Evolutionary conservation across 1,140 invertebrate genomes (phyloP), one percentile per base, ranked within the genome.

Genomic region (Xylocopa sonorina): DNA sequence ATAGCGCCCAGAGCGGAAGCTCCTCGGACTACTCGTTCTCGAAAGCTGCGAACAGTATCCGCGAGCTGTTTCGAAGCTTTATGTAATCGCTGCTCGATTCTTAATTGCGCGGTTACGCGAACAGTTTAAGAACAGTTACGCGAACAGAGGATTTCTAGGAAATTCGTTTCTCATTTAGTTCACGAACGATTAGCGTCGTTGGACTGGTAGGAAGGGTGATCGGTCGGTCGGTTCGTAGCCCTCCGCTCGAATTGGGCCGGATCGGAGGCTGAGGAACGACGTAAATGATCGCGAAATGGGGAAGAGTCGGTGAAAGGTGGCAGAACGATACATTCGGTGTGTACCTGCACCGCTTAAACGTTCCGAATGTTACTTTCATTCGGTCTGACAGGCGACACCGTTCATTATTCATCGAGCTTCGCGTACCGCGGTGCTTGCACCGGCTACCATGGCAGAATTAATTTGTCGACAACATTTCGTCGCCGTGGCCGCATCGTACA

Each of bases 331-430:
- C 62, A 53, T 32, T 7, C 29, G 21, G 32, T n/a, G 53, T 60
- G 51, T 57, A 50, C 32, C 66, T 38, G 18, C 53, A 53, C 21
- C 29, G 53, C 68, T 75, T 80, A 81, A 74, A 78, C 78, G 75
- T 85, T 84, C 74, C 74, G 76, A 71, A 85, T 73, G 66, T 81
- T 81, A 72, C 83, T 72, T 81, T 81, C 83, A 69, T 80, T 67
- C 80, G 46, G 43, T 27, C 51, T 80, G 83, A 72, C 82, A 76
- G 67, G 38, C 76, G 69, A 77, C 62, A 66, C 63, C 60, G 78
- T 85, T 85, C 72, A 73, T 85, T 85, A 85, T 85, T 84, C 82
- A 84, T 78, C 66, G 62, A 68, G 53, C 51, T 62, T 66, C 78
- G 78, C 50, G 73, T 80, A 68, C 64, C 69, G 57, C 9, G 66